Evolutionary conservation across 1,140 invertebrate genomes (phyloP).

Genomic region (Laupala kohalensis): DNA sequence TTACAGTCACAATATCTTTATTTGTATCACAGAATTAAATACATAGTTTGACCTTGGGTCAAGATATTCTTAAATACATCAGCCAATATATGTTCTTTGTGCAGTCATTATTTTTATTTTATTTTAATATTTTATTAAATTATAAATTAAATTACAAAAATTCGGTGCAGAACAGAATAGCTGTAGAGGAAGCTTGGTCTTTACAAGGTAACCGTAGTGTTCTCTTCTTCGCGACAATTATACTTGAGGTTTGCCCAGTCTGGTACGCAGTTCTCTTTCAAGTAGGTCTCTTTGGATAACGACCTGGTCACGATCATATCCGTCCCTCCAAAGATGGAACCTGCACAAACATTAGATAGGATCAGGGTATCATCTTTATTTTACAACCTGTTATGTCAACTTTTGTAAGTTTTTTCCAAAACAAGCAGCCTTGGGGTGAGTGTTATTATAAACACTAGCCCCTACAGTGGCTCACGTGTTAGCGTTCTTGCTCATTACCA

Average conservation of each 20-base stretch:
- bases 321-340: conserved; percentile 70
- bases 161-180: neutral
- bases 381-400: too few species aligned
- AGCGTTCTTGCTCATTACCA: too few species aligned
- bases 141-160: too few species aligned
- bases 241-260: conserved; percentile 71
- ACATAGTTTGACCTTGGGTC: neutral
- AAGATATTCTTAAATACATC: neutral
- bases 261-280: conserved; percentile 51
- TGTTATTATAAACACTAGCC: too few species aligned
- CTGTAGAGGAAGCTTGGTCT: neutral
- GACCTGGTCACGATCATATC: conserved; percentile 61
- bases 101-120: neutral
- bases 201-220: neutral
- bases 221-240: conserved; percentile 26
- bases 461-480: too few species aligned
- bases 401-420: too few species aligned
- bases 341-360: conserved; percentile 28
- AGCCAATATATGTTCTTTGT: neutral
- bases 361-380: too few species aligned
- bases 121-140: neutral
- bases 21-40: neutral
- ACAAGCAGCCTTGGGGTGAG: too few species aligned
- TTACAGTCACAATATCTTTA: neutral
- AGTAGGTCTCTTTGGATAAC: conserved; percentile 59